Percentiles rank a stretch among this genome's conserved stretches.
phyloP scores from a whole-genome alignment of 2,888 invertebrate genomes.

The Eremobia ochroleuca region DNA sequence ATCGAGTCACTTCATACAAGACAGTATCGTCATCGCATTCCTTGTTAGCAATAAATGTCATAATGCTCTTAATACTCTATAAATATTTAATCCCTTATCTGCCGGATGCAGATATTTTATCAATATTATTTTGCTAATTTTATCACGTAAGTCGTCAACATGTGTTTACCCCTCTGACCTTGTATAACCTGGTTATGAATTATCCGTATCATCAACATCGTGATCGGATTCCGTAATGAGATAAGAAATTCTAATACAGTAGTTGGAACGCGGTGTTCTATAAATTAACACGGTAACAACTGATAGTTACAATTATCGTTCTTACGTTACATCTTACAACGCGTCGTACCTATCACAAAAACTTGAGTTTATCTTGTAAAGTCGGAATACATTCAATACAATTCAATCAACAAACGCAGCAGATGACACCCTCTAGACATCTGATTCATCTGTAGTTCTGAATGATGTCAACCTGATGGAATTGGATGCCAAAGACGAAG shows the following conservation, averaged over 20 bases:
- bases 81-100: constrained; percentile 44
- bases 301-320: background rate
- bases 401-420: background rate
- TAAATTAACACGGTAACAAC: background rate
- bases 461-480: background rate
- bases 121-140: constrained; percentile 28
- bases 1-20: constrained; percentile 27
- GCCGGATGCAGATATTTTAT: constrained; percentile 17
- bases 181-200: constrained; percentile 32
- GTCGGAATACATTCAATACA: background rate
- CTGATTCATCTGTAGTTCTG: background rate
- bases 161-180: constrained; percentile 38
- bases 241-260: constrained; percentile 8
- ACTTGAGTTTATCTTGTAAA: background rate
- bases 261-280: background rate
- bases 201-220: constrained; percentile 35
- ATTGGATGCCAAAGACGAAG: background rate
- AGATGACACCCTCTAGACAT: background rate
- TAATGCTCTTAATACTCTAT: constrained; percentile 24
- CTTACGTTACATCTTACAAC: too few species aligned
- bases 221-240: constrained; percentile 35
- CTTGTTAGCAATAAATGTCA: constrained; percentile 38
- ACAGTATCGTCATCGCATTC: constrained; percentile 47
- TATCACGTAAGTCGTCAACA: constrained; percentile 39
- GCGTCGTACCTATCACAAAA: background rate